Percentiles rank a stretch among this genome's conserved stretches.
These are phyloP conservation scores for Engraulis encrasicolus DNA, from an alignment of 2,113 vertebrate species.

Conservation along the genomic window DNA sequence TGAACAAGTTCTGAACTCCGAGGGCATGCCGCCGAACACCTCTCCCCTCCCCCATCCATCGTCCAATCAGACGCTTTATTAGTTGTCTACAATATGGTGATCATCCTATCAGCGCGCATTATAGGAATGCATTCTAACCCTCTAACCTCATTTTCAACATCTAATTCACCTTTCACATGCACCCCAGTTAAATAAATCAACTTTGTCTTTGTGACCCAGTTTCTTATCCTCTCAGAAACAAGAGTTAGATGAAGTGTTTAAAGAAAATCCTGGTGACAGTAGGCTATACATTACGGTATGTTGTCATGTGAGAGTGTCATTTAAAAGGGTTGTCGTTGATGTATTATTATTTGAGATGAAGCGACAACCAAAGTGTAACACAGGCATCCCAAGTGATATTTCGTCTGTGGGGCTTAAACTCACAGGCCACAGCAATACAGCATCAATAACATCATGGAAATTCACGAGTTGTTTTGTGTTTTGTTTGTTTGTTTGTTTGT, in stretches of 20 bases:
- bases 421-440: not conserved
- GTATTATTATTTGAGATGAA: not conserved
- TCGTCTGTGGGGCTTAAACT: not conserved
- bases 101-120: constrained; percentile 14
- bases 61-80: constrained; percentile 20
- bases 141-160: not conserved
- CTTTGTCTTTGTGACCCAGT: constrained; percentile 3
- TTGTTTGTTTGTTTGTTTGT: no score
- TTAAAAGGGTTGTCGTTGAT: not conserved
- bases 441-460: not conserved
- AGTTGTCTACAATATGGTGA: constrained; percentile 18
- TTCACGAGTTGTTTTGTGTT: not conserved
- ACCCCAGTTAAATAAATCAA: constrained; percentile 1
- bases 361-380: not conserved
- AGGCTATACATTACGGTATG: not conserved
- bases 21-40: constrained; percentile 5
- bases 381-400: not conserved
- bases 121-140: constrained; percentile 14
- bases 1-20: constrained; percentile 16
- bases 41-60: constrained; percentile 20
- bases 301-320: not conserved
- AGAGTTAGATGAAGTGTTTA: not conserved
- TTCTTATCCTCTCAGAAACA: constrained; percentile 5
- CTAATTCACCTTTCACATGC: not conserved
- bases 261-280: not conserved